These are phyloP conservation scores for Pluvianellus socialis DNA, from an alignment of 2,113 vertebrate species.

Conservation along the genomic window DNA sequence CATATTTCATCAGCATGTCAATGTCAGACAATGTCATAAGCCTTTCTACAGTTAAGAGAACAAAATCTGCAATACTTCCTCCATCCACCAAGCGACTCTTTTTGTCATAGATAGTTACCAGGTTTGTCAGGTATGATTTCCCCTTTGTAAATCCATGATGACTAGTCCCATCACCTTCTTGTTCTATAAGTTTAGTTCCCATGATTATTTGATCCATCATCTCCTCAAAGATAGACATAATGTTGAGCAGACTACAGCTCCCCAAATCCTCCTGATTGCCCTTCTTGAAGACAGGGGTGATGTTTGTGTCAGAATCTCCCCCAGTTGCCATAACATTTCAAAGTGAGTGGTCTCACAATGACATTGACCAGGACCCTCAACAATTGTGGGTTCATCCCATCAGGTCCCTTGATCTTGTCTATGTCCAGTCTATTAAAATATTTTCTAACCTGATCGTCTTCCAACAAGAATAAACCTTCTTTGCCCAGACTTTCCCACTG, in stretches of 20 bases:
- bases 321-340: not conserved
- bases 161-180: not conserved
- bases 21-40: rapidly evolving
- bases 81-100: not conserved
- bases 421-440: not conserved
- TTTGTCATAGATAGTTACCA: not conserved
- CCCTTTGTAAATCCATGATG: not conserved
- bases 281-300: not conserved
- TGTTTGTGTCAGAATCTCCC: rapidly evolving
- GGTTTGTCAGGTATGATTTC: not conserved
- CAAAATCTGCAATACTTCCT: not conserved
- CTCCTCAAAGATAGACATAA: rapidly evolving
- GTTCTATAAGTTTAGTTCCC: not conserved
- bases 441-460: not conserved
- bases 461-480: not conserved
- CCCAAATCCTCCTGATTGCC: rapidly evolving
- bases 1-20: not conserved
- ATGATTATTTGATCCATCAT: not conserved
- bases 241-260: not conserved
- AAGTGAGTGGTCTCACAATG: not conserved
- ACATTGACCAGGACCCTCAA: not conserved
- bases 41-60: not conserved
- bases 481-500: not conserved
- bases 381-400: not conserved
- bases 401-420: not conserved